Evolutionary conservation across 2,797 vertebrate genomes (phyloP).

Genomic region (Furcifer pardalis): DNA sequence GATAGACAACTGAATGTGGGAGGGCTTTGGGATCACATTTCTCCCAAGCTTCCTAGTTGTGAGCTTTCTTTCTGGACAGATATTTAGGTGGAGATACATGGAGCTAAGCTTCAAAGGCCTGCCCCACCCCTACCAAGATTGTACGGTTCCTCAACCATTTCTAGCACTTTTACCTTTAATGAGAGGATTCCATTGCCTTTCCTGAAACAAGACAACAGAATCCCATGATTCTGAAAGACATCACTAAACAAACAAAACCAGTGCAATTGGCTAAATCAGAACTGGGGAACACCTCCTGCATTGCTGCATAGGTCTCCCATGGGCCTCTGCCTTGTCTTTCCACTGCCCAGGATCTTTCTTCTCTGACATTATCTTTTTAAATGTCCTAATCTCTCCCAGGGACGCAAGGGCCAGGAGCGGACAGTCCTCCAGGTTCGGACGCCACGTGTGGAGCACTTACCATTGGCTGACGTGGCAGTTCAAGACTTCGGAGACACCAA

Average conservation of each 20-base stretch:
- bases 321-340: background rate
- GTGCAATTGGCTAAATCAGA: too few relatives aligned
- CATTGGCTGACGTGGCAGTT: constrained; percentile 84
- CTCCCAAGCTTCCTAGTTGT: too few relatives aligned
- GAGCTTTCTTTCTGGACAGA: too few relatives aligned
- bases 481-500: constrained; percentile 85
- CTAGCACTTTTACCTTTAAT: too few relatives aligned
- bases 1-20: too few relatives aligned
- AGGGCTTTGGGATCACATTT: too few relatives aligned
- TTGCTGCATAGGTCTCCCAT: background rate
- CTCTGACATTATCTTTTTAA: background rate
- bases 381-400: constrained; percentile 61
- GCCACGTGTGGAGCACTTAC: constrained; percentile 83
- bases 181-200: background rate
- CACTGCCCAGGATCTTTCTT: background rate
- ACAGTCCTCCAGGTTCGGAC: constrained; percentile 86
- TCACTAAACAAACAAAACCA: background rate
- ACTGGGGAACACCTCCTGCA: too few relatives aligned
- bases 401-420: constrained; percentile 82
- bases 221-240: background rate
- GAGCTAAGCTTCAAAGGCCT: too few relatives aligned
- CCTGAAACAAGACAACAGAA: background rate
- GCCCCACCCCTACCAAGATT: too few relatives aligned
- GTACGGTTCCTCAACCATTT: too few relatives aligned
- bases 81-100: too few relatives aligned